A percentile compares a stretch with the other conserved stretches of the same genome.
Conservation (phyloP, 2,888 invertebrate species). For the Ochropacha duplaris region DNA sequence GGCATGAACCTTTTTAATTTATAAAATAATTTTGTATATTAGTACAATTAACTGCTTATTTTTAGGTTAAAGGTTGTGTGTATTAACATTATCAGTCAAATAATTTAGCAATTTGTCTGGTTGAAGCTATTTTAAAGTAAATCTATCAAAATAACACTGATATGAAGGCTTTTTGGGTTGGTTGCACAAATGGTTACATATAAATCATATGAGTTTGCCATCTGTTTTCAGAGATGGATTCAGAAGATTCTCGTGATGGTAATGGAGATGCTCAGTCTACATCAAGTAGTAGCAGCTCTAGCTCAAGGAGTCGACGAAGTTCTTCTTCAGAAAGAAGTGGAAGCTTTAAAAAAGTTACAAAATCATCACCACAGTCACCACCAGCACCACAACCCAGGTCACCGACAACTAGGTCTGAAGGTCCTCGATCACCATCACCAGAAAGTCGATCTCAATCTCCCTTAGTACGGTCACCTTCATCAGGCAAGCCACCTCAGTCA, state of each 20-base stretch:
- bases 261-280: slow-evolving; percentile 66
- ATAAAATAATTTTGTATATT: not conserved
- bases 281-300: slow-evolving; percentile 77
- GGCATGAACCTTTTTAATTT: not conserved
- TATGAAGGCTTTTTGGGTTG: slow-evolving; percentile 51
- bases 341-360: slow-evolving; percentile 64
- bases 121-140: slow-evolving; percentile 30
- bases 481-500: slow-evolving; percentile 47
- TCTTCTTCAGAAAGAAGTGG: slow-evolving; percentile 70
- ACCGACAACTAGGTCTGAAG: slow-evolving; percentile 34
- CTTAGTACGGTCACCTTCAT: slow-evolving; percentile 40
- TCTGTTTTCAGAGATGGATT: slow-evolving; percentile 82
- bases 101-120: slow-evolving; percentile 24
- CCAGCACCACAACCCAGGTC: slow-evolving; percentile 13
- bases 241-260: slow-evolving; percentile 84
- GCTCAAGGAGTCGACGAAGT: slow-evolving; percentile 70
- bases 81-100: slow-evolving; percentile 38
- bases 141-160: slow-evolving; percentile 33
- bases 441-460: slow-evolving; percentile 58
- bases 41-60: not conserved
- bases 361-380: slow-evolving; percentile 56
- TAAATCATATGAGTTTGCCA: slow-evolving; percentile 30
- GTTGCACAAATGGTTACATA: slow-evolving; percentile 16
- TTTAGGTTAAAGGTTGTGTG: slow-evolving; percentile 28
- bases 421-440: slow-evolving; percentile 60